These are phyloP conservation scores for Myotis brandtii DNA, from an alignment of 2,113 vertebrate genomes.

Conservation along the genomic window DNA sequence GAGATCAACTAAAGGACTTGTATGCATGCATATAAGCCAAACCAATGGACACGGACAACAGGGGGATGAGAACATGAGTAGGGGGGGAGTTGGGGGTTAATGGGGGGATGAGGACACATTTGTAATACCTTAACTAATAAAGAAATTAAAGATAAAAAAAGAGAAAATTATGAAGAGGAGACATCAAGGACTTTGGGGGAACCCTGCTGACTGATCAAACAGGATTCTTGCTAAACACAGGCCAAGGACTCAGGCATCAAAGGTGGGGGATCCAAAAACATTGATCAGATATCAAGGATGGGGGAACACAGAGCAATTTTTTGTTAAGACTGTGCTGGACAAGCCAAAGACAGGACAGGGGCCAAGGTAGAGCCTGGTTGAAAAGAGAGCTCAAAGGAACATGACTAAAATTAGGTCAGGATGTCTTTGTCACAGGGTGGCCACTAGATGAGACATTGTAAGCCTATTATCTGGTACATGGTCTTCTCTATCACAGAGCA, in stretches of 20 bases:
- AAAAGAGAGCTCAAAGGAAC: not conserved
- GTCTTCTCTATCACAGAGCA: not conserved
- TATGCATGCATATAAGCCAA: too few relatives aligned
- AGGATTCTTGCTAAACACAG: not conserved
- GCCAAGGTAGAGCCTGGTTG: not conserved
- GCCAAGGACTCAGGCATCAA: not conserved
- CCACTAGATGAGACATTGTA: not conserved
- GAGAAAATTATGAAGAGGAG: not conserved
- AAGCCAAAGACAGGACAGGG: not conserved
- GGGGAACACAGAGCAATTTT: not conserved
- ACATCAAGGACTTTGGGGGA: not conserved
- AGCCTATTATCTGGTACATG: not conserved
- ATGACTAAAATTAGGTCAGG: not conserved
- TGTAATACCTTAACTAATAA: too few relatives aligned
- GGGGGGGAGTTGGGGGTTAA: too few relatives aligned
- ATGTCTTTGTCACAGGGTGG: not conserved
- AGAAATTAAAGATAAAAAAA: too few relatives aligned
- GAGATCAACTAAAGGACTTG: too few relatives aligned
- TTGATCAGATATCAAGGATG: not conserved
- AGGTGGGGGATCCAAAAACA: not conserved
- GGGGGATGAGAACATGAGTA: too few relatives aligned
- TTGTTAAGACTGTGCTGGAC: not conserved
- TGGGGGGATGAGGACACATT: too few relatives aligned
- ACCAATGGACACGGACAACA: too few relatives aligned
- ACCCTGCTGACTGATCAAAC: not conserved